Base-by-base conservation (phyloP, 2,888 invertebrate species). In the Hanleya hanleyi region DNA sequence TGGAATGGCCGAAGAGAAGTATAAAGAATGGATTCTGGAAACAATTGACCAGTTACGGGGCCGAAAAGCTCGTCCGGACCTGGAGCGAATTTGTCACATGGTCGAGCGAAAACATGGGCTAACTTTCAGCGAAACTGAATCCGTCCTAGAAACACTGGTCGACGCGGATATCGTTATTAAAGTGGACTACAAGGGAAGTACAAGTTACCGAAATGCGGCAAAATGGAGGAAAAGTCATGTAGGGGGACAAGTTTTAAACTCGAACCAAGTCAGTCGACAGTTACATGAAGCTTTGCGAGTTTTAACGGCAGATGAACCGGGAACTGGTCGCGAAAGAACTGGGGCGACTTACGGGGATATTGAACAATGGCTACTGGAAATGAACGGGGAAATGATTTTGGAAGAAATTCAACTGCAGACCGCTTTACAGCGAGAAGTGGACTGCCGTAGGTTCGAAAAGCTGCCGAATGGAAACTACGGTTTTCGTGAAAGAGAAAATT, bases 141-240 rank as follows among this genome's bases (percentile, higher is more conserved):
- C 93, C 75, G 94, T 95, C 90, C 92, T 96, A 47, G 94, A 94
- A 88, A 93, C 93, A 89, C 93, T 96, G 84, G 93, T 95, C 18
- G 94, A 94, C 83, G 93, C 93, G 75, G 94, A 94, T 88, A 93
- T 94, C 83, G 94, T 96, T 70, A 93, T 94, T 79, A 95, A 95
- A 92, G 96, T 96, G 37, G 95, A 95, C 87, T 96, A 96, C 90
- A 96, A 96, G 91, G 96, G 96, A 85, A 95, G 94, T 91, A 95
- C 94, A 81, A 95, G 95, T 91, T 96, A 96, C 89, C 93, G 96
- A 84, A 95, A 95, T 92, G 95, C 95, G 65, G 94, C 94, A 67
- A 95, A 89, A 82, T 90, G 89, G 84, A 86, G 88, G 94, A 92
- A 94, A 93, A 93, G 93, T 91, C 85, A 90, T 78, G 94, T 83